Evolutionary conservation across 1,140 invertebrate species (phyloP).

Genomic region (Caenorhabditis brenneri): DNA sequence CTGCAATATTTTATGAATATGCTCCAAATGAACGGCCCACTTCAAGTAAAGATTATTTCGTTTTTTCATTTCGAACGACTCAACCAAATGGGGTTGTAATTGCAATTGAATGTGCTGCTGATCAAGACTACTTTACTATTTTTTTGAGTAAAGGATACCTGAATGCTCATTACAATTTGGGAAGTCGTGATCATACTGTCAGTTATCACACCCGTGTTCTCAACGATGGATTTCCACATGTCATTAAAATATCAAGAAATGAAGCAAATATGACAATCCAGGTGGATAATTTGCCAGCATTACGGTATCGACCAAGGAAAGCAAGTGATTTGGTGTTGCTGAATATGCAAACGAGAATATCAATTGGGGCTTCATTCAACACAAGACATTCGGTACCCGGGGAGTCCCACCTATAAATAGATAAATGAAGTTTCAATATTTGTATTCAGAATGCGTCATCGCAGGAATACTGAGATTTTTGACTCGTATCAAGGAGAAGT

Average conservation of each 20-base stretch:
- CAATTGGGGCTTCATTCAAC: constrained; percentile 63
- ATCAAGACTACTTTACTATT: constrained; percentile 65
- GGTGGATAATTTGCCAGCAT: constrained; percentile 59
- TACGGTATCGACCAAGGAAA: constrained; percentile 57
- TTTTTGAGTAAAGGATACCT: constrained; percentile 61
- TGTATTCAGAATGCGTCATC: constrained; percentile 18
- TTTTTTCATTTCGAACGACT: constrained; percentile 60
- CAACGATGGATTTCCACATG: constrained; percentile 60
- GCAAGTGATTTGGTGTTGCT: constrained; percentile 61
- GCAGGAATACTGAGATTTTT: constrained; percentile 53
- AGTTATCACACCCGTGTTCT: constrained; percentile 58
- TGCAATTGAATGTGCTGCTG: constrained; percentile 64
- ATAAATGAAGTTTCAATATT: not conserved
- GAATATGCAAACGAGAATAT: constrained; percentile 62
- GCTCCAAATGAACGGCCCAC: constrained; percentile 49
- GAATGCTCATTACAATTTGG: constrained; percentile 65
- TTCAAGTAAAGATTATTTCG: constrained; percentile 56
- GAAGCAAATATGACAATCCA: constrained; percentile 61
- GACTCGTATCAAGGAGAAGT: constrained; percentile 64
- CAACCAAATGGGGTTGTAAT: constrained; percentile 60
- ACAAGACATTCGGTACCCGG: constrained; percentile 50
- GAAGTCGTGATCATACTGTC: constrained; percentile 61
- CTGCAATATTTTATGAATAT: constrained; percentile 61
- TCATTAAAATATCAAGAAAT: constrained; percentile 57
- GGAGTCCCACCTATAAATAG: not conserved